These are phyloP conservation scores for Ypsolopha sequella DNA, from an alignment of 2,888 invertebrate species.

Conservation along the genomic window DNA sequence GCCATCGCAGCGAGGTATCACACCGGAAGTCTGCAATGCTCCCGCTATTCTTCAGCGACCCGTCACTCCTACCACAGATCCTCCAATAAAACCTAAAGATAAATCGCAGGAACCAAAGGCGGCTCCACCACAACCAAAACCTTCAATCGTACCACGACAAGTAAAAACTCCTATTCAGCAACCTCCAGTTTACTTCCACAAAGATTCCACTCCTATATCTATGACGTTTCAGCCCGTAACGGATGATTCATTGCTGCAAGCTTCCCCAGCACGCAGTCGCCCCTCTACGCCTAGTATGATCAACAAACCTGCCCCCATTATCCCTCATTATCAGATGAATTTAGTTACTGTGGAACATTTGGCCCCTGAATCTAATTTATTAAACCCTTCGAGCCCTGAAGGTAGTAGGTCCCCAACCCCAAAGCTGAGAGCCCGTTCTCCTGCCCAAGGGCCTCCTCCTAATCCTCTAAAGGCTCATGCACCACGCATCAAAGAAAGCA, in stretches of 20 bases:
- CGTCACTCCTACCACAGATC: conserved; percentile 52
- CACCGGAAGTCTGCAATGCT: conserved; percentile 63
- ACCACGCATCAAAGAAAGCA: conserved; percentile 70
- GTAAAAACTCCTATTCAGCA: conserved; percentile 23
- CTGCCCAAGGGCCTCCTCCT: conserved; percentile 78
- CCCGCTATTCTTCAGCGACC: conserved; percentile 51
- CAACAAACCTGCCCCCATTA: conserved; percentile 80
- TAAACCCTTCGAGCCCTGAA: conserved; percentile 72
- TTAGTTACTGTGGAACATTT: conserved; percentile 76
- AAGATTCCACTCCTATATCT: conserved; percentile 63
- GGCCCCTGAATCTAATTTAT: conserved; percentile 70
- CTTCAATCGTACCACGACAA: conserved; percentile 18
- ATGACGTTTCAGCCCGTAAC: conserved; percentile 76
- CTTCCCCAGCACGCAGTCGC: conserved; percentile 67
- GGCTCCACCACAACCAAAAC: conserved; percentile 1
- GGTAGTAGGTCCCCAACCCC: conserved; percentile 76
- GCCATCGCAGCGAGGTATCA: conserved; percentile 69
- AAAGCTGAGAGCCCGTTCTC: conserved; percentile 74
- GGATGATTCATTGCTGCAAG: conserved; percentile 64
- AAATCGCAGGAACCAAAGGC: conserved; percentile 36
- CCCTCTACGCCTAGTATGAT: conserved; percentile 79
- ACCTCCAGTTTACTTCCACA: conserved; percentile 45
- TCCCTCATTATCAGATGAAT: conserved; percentile 85
- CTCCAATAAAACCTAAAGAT: conserved; percentile 36
- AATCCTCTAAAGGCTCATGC: conserved; percentile 76